Evolutionary conservation across 2,888 invertebrate species (phyloP), one percentile per base, ranked within the genome.

Genomic region (Amiota communis): DNA sequence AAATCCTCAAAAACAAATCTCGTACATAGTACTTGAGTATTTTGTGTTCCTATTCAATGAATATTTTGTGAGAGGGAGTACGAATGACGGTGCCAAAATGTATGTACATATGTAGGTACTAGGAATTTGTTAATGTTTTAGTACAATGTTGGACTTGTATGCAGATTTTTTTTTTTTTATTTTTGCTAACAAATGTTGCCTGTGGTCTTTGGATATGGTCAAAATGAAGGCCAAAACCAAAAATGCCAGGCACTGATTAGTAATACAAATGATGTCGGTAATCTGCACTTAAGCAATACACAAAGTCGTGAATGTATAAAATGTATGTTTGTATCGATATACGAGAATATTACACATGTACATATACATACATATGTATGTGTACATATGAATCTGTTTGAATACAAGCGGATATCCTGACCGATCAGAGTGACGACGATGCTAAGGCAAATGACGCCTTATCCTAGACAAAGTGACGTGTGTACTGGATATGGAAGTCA

Each of bases 381-480:
- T n/a, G n/a, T n/a, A n/a, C n/a, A n/a, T n/a, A n/a, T 8, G 12
- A 23, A 13, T 61, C 15, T 57, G n/a, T 57, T 36, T n/a, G 63
- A 17, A 17, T 23, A 36, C 36, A 36, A 36, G 67, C 10, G 15
- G 48, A 65, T 68, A 68, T 68, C 67, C 67, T 68, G 67, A n/a
- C 59, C 8, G 53, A 53, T 15, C 53, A 15, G 53, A n/a, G 12
- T 15, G 53, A 53, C 53, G 15, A 15, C 13, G n/a, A 53, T 6
- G 53, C 15, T 15, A 59, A 17, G 23, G 10, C 15, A 13, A 8
- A 20, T 17, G 23, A 17, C 72, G 73, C 76, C 83, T 84, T 84
- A 84, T 84, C 83, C 84, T 84, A 84, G 85, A 84, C 83, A 84
- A 83, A 84, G 83, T 84, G 83, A 84, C 84, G 83, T 84, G 84